Percentiles rank a stretch among this genome's conserved stretches.
These are phyloP conservation scores for Butorides virescens DNA, from an alignment of 2,113 vertebrate species.

Conservation along the genomic window DNA sequence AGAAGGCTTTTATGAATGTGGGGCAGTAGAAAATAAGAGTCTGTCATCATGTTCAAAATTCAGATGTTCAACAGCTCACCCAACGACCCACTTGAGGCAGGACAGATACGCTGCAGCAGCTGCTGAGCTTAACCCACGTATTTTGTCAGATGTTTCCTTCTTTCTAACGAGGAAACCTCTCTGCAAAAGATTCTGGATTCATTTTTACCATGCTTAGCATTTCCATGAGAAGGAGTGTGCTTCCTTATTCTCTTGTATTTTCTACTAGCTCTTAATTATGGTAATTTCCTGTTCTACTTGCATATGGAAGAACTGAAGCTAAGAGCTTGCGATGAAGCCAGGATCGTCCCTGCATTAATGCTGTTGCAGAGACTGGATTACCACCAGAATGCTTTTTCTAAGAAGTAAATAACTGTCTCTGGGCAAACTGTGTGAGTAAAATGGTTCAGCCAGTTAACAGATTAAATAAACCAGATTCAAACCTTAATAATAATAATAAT, in stretches of 20 bases:
- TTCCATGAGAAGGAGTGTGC: not conserved
- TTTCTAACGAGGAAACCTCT: not conserved
- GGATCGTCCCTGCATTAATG: not conserved
- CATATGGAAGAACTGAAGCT: not conserved
- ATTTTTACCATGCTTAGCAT: not conserved
- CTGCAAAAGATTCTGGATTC: not conserved
- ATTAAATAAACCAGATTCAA: not conserved
- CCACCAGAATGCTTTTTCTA: not conserved
- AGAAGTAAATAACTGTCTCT: not conserved
- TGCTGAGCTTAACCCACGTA: not conserved
- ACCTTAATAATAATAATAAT: not conserved
- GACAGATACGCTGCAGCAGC: not conserved
- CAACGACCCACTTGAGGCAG: not conserved
- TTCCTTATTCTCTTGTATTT: not conserved
- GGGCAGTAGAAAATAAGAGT: not conserved
- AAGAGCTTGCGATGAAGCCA: not conserved
- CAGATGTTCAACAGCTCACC: not conserved
- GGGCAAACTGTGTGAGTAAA: not conserved
- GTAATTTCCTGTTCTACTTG: not conserved
- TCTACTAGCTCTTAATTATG: not conserved
- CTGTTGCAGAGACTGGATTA: not conserved
- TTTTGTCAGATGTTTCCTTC: not conserved
- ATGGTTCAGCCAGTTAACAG: not conserved
- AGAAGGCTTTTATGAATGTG: not conserved
- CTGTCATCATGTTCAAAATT: conserved; percentile 7